These are phyloP conservation scores for Rhinichthys osculus DNA, from an alignment of 2,797 vertebrate genomes.

Conservation along the genomic window DNA sequence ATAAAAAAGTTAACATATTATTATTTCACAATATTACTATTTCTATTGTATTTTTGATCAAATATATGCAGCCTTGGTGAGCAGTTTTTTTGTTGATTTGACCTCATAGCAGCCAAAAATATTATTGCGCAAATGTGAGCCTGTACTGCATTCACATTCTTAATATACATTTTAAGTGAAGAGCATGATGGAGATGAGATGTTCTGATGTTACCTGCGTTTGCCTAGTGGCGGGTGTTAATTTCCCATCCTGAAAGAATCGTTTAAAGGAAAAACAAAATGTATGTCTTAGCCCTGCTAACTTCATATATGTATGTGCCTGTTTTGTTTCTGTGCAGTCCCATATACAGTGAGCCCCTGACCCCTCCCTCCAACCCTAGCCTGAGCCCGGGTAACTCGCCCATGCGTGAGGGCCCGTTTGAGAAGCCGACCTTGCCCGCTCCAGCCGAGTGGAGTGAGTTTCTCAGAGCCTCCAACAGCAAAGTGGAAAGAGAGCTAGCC, in stretches of 20 bases:
- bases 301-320: background rate
- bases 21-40: background rate
- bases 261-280: background rate
- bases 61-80: background rate
- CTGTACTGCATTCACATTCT: background rate
- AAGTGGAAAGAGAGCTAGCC: constrained; percentile 96
- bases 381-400: constrained; percentile 92
- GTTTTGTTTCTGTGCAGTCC: constrained; percentile 76
- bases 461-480: constrained; percentile 95
- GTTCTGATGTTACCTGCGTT: background rate
- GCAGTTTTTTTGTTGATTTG: background rate
- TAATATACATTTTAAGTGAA: background rate
- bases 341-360: constrained; percentile 91
- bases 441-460: constrained; percentile 98
- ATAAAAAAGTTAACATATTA: background rate
- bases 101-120: background rate
- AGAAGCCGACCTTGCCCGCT: constrained; percentile 89
- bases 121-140: background rate
- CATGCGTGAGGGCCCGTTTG: constrained; percentile 84
- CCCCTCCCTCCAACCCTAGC: constrained; percentile 92
- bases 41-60: background rate
- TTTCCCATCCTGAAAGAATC: background rate
- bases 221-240: background rate
- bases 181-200: background rate
- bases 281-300: background rate